phyloP scores from a whole-genome alignment of 2,797 vertebrate genomes.

The Hafferia zeledoni region DNA sequence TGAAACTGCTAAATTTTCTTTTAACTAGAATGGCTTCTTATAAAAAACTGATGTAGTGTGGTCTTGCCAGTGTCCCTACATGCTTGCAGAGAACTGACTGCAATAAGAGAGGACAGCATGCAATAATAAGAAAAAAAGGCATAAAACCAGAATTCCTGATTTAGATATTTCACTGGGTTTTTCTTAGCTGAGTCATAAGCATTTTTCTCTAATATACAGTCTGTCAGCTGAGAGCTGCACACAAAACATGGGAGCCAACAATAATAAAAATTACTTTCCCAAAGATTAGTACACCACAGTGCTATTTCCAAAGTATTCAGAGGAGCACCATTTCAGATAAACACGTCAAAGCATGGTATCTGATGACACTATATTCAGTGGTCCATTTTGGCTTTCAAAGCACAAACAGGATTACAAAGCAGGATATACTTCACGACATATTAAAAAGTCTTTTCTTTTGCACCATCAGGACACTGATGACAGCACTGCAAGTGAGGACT shows the following conservation, averaged over 20 bases:
- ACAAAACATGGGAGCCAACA: constrained; percentile 9
- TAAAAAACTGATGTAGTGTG: not conserved
- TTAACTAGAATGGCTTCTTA: constrained; percentile 22
- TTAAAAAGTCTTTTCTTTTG: not conserved
- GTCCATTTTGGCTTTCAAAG: not conserved
- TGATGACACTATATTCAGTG: not conserved
- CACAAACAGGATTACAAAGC: not conserved
- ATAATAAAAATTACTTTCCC: constrained; percentile 41
- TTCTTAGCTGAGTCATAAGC: constrained; percentile 34
- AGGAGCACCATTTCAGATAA: constrained; percentile 1
- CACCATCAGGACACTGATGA: not conserved
- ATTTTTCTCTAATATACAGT: not conserved
- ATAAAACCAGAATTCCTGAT: not conserved
- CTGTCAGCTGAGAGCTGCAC: constrained; percentile 4
- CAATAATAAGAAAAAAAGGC: not conserved
- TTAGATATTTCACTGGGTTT: not conserved
- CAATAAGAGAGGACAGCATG: not conserved
- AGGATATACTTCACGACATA: not conserved
- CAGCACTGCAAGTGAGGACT: not conserved
- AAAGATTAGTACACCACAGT: not conserved
- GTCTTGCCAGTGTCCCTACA: not conserved
- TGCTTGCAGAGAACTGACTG: not conserved
- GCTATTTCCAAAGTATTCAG: not conserved
- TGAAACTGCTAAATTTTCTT: constrained; percentile 29
- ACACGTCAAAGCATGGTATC: not conserved